Conservation (phyloP, 2,797 vertebrate genomes). For the Darevskia nairensis region DNA sequence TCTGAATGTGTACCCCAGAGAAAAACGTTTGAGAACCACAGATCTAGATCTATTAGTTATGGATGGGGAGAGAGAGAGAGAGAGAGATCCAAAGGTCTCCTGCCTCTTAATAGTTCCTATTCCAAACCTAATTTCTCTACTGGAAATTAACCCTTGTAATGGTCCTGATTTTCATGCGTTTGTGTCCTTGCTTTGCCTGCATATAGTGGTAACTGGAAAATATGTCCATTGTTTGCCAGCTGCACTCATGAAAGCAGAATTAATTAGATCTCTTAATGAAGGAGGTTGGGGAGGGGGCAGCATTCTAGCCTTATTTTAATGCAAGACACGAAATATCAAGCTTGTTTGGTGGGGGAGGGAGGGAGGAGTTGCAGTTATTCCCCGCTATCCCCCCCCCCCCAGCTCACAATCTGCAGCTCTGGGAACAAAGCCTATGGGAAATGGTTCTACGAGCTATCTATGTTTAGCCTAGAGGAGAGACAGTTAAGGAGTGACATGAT, state of each 20-base stretch:
- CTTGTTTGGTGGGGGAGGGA: neutral
- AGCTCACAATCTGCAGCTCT: neutral
- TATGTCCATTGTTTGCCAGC: neutral
- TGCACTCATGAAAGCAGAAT: neutral
- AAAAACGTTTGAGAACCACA: no score
- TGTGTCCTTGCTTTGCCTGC: neutral
- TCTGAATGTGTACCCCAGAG: no score
- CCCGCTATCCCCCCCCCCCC: no score
- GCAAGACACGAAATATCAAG: neutral
- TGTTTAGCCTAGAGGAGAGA: neutral
- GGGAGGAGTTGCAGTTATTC: neutral
- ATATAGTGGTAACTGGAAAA: neutral
- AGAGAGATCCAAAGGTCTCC: no score
- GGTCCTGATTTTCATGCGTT: neutral
- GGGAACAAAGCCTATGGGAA: neutral
- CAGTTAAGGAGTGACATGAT: neutral
- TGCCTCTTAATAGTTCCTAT: neutral
- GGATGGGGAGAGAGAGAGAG: no score
- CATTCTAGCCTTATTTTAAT: neutral
- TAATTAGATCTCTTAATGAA: neutral
- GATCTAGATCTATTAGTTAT: no score
- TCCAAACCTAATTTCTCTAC: neutral
- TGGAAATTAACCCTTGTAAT: neutral
- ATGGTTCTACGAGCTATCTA: neutral
- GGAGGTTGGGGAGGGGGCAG: neutral